Base-by-base conservation (phyloP, 2,888 invertebrate genomes). In the Amphipyra tragopoginis region DNA sequence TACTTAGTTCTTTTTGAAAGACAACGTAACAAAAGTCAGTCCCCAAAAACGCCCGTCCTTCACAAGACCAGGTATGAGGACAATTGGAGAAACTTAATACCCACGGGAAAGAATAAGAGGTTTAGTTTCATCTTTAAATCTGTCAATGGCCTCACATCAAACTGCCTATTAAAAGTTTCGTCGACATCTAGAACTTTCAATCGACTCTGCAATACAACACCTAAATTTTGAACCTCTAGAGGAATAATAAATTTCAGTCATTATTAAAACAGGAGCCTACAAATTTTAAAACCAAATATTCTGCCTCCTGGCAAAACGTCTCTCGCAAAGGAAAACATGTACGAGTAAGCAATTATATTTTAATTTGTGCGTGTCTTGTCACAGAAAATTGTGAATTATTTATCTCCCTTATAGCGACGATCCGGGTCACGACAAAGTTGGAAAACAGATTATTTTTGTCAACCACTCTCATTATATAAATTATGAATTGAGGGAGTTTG, bases 341-440 rank as follows among this genome's bases (percentile, higher is more conserved):
- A 39, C 49, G 70, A 65, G 53, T 33, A 44, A 73, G 61, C 58
- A 73, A 72, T 73, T 72, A 72, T 56, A 60, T 70, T 70, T 70
- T 65, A 72, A 72, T 72, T 69, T 72, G 70, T 58, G 55, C 47
- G 60, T 56, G 48, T 58, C 65, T 73, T 49, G 61, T 61, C 58
- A 49, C 52, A 42, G 55, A 47, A 61, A 40, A 69, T 73, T 68
- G 29, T 47, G 8, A 65, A 65, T 73, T 73, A 65, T 61, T 57
- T 44, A 62, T 47, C 40, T 40, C 39, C 42, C 10, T 14, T 15
- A 29, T 29, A 44, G 39, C 42, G 7, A 42, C 45, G 34, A 68
- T 42, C 13, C 49, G 42, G 62, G 50, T 52, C 13, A 54, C 57
- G 47, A 21, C 47, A 56, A 57, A 56, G 39, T 54, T 57, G 33